Evolutionary conservation across 2,113 vertebrate species (phyloP).

Genomic region (Echinops telfairi): DNA sequence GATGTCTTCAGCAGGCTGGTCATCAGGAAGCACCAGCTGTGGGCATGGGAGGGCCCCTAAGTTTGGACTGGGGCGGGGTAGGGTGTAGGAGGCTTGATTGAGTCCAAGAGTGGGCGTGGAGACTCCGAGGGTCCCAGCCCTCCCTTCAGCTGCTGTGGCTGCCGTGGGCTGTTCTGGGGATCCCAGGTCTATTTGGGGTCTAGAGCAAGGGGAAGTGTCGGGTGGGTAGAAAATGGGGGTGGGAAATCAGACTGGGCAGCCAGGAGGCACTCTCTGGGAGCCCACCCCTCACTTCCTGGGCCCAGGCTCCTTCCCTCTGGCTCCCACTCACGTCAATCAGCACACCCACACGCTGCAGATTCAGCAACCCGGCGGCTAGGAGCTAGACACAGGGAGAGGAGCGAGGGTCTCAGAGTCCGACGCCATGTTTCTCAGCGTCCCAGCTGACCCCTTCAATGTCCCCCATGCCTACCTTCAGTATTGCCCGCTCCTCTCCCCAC

Average conservation of each 20-base stretch:
- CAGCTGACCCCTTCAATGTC: neutral
- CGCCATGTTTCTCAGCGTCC: neutral
- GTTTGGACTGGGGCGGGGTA: neutral
- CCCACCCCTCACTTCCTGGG: neutral
- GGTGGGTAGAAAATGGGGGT: neutral
- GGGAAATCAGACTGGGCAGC: neutral
- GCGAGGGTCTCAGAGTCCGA: neutral
- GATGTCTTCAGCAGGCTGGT: neutral
- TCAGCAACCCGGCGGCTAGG: slow-evolving; percentile 87
- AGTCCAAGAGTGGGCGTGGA: neutral
- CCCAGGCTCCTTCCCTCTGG: neutral
- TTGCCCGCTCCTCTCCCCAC: neutral
- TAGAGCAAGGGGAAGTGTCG: neutral
- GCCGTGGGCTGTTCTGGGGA: neutral
- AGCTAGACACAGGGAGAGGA: slow-evolving; percentile 82
- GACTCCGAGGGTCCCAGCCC: neutral
- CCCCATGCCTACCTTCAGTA: neutral
- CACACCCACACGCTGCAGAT: slow-evolving; percentile 87
- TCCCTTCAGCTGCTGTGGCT: neutral
- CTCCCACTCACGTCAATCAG: slow-evolving; percentile 88
- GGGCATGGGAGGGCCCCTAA: neutral
- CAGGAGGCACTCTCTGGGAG: neutral
- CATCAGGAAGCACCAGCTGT: neutral
- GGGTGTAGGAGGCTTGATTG: neutral
- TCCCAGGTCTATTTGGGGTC: neutral